Conservation (phyloP, 1,140 invertebrate genomes). For the Pygmarrhopalites habei region DNA sequence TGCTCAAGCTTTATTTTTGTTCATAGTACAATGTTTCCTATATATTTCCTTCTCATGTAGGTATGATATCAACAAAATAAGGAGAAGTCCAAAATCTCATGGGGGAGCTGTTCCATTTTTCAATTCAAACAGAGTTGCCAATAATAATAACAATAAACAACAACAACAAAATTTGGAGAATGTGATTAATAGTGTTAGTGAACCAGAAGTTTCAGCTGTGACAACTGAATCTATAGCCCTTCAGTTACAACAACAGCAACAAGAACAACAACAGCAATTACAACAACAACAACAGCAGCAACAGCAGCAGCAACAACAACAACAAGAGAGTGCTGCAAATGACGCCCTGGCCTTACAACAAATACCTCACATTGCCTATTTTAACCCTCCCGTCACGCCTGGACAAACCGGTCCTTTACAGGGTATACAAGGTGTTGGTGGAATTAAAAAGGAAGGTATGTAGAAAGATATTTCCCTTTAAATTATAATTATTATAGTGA, state of each 20-base stretch:
- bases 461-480: neutral
- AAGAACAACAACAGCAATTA: too few relatives aligned
- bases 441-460: slow-evolving; percentile 33
- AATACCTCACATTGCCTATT: slow-evolving; percentile 39
- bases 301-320: too few relatives aligned
- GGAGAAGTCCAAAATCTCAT: slow-evolving; percentile 46
- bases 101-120: slow-evolving; percentile 25
- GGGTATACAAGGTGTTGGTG: slow-evolving; percentile 36
- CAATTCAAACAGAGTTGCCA: slow-evolving; percentile 14
- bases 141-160: slow-evolving; percentile 8
- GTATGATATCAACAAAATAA: slow-evolving; percentile 75
- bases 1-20: too few relatives aligned
- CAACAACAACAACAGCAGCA: too few relatives aligned
- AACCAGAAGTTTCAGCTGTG: neutral
- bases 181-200: neutral
- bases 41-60: too few relatives aligned
- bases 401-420: slow-evolving; percentile 31
- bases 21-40: too few relatives aligned
- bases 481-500: slow-evolving; percentile 4
- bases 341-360: slow-evolving; percentile 9
- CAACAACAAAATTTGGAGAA: slow-evolving; percentile 1
- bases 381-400: slow-evolving; percentile 30
- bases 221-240: neutral
- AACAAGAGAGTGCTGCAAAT: neutral
- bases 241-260: slow-evolving; percentile 1